Evolutionary conservation across 2,113 vertebrate species (phyloP).

Genomic region (Lamprotornis superbus): DNA sequence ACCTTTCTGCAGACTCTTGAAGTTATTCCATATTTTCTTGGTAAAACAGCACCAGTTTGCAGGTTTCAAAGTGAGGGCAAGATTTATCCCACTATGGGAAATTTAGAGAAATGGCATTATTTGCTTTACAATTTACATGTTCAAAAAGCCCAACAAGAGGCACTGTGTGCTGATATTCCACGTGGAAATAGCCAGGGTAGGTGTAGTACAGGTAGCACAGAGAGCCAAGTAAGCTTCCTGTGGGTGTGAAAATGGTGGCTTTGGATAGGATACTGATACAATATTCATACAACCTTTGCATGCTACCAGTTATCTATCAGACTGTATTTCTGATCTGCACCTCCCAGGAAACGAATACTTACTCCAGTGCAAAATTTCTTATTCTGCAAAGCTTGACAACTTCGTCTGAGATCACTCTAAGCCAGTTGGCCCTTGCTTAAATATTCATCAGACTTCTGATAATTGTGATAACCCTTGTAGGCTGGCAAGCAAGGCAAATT

Average conservation of each 20-base stretch:
- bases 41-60: neutral
- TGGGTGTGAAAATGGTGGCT: neutral
- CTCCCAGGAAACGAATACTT: neutral
- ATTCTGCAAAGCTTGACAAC: neutral
- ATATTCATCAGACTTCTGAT: conserved; percentile 73
- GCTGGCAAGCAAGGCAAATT: conserved; percentile 70
- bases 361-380: neutral
- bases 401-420: conserved; percentile 4
- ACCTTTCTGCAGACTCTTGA: neutral
- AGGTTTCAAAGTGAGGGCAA: neutral
- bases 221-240: neutral
- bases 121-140: neutral
- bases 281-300: neutral
- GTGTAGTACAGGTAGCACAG: neutral
- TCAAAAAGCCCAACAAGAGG: neutral
- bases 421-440: conserved; percentile 52
- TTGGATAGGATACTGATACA: neutral
- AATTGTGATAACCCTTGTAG: conserved; percentile 80
- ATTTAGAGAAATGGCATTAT: neutral
- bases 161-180: neutral
- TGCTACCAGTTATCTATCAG: neutral
- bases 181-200: neutral
- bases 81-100: neutral
- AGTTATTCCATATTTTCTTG: neutral
- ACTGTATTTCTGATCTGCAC: neutral